Evolutionary conservation across 2,888 invertebrate species (phyloP), one percentile per base, ranked within the genome.

Genomic region (Kryphioiulus occultus): DNA sequence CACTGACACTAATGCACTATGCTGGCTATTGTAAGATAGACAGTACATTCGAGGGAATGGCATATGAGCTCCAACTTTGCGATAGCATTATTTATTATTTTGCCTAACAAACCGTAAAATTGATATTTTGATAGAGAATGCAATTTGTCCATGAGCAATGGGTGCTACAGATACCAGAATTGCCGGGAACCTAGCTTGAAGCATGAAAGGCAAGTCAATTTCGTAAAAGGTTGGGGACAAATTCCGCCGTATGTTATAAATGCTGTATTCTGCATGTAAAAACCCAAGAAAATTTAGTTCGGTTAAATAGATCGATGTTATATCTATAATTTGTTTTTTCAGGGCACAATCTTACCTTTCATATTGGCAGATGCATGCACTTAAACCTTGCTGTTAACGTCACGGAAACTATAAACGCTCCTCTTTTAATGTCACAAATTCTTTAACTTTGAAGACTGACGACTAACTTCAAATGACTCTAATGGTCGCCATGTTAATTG

Each of bases 391-490:
- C 59, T 22, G 59, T 2, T 12, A 5, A 59, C 10, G 22, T 22
- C n/a, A 22, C 59, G 22, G 59, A 59, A 59, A 59, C 59, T 22
- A 22, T 1, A 22, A n/a, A n/a, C 59, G 59, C 59, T 22, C n/a
- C 7, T 22, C 12, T 59, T 59, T 22, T 7, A 59, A 59, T 22
- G 68, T 68, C 68, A 68, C 26, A 68, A 68, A 26, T 26, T 12
- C 68, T 68, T 68, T 68, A 2, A n/a, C 26, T 68, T 12, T 68
- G 68, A 68, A 26, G 68, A 68, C 68, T 26, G 68, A 68, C 22
- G 68, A 68, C 68, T 68, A 68, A 68, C n/a, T 68, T 68, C 26
- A 68, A 26, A 68, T 68, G 68, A 68, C 68, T 26, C 68, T 68
- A 68, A 68, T 68, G 68, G 68, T 26, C 7, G 26, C 68, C 7